Base-by-base conservation (phyloP, 2,888 invertebrate species). In the Corbicula japonica region DNA sequence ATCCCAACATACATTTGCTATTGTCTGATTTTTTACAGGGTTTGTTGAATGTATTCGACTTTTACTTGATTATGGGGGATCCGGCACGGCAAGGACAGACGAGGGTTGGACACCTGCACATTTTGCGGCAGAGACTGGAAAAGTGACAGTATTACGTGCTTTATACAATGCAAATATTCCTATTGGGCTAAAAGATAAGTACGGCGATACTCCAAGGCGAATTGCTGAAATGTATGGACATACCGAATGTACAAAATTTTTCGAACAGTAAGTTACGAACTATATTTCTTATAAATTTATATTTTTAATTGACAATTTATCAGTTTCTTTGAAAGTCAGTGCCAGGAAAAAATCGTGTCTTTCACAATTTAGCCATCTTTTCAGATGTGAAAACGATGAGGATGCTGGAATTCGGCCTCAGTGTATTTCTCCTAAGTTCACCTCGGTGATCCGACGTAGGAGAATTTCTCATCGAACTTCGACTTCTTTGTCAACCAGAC, bases 81-180 rank as follows among this genome's bases (percentile, higher is more conserved):
- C 89, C 21, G 91, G 90, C 0, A 86, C 83, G 5, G 80, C 87
- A 0, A 80, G 90, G 0, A 91, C 91, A 52, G 88, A 87, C 35
- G 86, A 86, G 38, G 91, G 89, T 0, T 92, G 92, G 92, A 92
- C 92, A 0, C 92, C 92, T 28, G 92, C 92, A 6, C 92, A 92
- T 81, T 90, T 87, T 62, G 92, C 92, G 2, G 92, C 92, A 2
- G 92, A 92, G 81, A 85, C 91, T 4, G 92, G 92, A 8, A 89
- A 88, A 56, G 44, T 92, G 18, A 85, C 86, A 0, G 88, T 86
- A 1, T 74, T 92, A 21, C 65, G 91, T 30, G 91, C 91, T 5
- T 87, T 92, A 10, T 86, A 88, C 58, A 85, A 71, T 34, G 89
- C 90, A n/a, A 84, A 86, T 44, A 82, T 91, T 15, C 85, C 90